phyloP scores from a whole-genome alignment of 2,888 invertebrate species.

The Tribolium freemani region DNA sequence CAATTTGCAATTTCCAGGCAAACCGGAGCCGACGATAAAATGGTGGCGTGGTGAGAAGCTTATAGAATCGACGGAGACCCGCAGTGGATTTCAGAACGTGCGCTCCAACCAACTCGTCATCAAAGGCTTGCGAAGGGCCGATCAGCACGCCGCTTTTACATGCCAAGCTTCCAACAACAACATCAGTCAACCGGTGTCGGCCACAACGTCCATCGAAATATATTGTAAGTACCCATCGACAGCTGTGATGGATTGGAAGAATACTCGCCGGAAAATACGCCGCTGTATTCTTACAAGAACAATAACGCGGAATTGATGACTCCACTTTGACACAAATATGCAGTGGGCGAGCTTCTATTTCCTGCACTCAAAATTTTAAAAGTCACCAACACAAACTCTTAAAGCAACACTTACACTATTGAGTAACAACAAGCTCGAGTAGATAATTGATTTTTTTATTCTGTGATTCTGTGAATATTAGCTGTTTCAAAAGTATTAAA shows the following conservation, averaged over 20 bases:
- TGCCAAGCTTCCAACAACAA: slow-evolving; percentile 86
- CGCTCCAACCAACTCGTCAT: slow-evolving; percentile 75
- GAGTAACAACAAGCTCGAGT: no score
- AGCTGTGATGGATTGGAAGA: slow-evolving; percentile 24
- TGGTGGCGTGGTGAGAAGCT: slow-evolving; percentile 82
- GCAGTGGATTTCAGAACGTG: slow-evolving; percentile 69
- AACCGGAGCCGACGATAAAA: slow-evolving; percentile 79
- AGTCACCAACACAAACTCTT: no score
- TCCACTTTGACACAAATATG: not conserved
- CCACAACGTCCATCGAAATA: slow-evolving; percentile 81
- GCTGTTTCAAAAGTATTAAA: no score
- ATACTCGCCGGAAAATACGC: no score
- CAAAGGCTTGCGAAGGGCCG: slow-evolving; percentile 75
- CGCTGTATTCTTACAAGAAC: not conserved
- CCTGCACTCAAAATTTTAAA: no score
- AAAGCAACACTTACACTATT: no score
- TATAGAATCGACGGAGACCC: slow-evolving; percentile 73
- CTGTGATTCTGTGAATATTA: no score
- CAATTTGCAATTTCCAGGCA: slow-evolving; percentile 70
- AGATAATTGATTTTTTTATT: no score
- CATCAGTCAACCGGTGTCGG: slow-evolving; percentile 77
- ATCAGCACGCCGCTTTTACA: slow-evolving; percentile 81
- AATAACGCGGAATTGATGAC: not conserved
- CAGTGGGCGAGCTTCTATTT: no score
- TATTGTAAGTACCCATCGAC: slow-evolving; percentile 74